Evolutionary conservation across 2,888 invertebrate genomes (phyloP).

Genomic region (Lithodes maja): DNA sequence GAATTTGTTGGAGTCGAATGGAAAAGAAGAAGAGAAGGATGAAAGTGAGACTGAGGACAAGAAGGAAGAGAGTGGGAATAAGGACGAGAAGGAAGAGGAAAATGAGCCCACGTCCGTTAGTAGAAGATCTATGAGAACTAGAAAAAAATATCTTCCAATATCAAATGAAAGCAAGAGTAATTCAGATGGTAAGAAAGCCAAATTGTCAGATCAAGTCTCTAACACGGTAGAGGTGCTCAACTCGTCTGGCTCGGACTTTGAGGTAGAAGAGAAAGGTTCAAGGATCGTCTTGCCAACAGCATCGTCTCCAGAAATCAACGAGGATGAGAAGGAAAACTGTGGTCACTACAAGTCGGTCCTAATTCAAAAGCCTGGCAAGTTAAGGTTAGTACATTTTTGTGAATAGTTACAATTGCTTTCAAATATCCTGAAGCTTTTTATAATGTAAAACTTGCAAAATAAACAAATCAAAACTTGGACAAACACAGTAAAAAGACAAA

Average conservation of each 20-base stretch:
- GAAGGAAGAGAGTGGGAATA: neutral
- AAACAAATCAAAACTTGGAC: too few species aligned
- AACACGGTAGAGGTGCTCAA: neutral
- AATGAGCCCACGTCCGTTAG: neutral
- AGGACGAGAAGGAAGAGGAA: neutral
- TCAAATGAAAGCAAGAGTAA: neutral
- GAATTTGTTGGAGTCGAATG: neutral
- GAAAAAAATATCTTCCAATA: neutral
- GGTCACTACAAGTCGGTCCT: conserved; percentile 28
- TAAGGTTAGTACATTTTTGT: conserved; percentile 24
- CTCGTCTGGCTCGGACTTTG: conserved; percentile 10
- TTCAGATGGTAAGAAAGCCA: neutral
- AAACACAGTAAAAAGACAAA: too few species aligned
- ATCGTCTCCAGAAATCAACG: conserved; percentile 12
- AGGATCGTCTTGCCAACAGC: neutral
- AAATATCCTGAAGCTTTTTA: too few species aligned
- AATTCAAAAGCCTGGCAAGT: conserved; percentile 30
- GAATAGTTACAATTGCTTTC: too few species aligned
- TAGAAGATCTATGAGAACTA: conserved; percentile 16
- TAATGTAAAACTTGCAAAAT: too few species aligned
- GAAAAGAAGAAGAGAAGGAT: neutral
- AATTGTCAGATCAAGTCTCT: neutral
- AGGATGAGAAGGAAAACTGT: conserved; percentile 42
- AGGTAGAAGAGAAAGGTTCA: too few species aligned
- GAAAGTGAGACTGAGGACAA: neutral